These are phyloP conservation scores for Dysmachus trigonus DNA, from an alignment of 2,888 invertebrate species.

Conservation along the genomic window DNA sequence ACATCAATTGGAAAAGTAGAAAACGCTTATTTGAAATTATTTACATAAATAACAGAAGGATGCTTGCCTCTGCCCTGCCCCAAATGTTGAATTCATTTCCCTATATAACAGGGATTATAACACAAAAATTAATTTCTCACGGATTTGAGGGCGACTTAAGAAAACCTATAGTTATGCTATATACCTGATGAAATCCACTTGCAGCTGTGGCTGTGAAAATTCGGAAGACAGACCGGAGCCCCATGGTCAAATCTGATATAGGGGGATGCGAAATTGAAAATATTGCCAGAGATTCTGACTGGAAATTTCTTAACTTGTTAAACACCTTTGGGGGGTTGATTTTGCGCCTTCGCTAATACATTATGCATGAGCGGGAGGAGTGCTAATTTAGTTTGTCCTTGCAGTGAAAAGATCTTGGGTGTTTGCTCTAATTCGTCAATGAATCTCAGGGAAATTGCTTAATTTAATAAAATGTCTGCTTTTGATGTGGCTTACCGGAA, in stretches of 20 bases:
- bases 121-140: background rate
- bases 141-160: background rate
- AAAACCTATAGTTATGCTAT: background rate
- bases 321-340: conserved; percentile 16
- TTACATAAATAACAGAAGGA: background rate
- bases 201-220: background rate
- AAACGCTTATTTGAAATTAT: background rate
- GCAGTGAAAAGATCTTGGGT: background rate
- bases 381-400: conserved; percentile 11
- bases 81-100: background rate
- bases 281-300: background rate
- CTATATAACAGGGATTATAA: background rate
- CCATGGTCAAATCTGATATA: background rate
- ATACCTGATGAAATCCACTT: background rate
- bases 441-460: background rate
- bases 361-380: conserved; percentile 1
- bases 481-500: background rate
- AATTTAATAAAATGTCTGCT: background rate
- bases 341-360: background rate
- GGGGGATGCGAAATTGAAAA: background rate
- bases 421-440: background rate
- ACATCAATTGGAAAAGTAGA: too few relatives aligned
- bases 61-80: background rate
- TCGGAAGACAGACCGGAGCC: background rate
- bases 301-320: conserved; percentile 16